phyloP scores from a whole-genome alignment of 2,888 invertebrate species.

The Orthosia gracilis region DNA sequence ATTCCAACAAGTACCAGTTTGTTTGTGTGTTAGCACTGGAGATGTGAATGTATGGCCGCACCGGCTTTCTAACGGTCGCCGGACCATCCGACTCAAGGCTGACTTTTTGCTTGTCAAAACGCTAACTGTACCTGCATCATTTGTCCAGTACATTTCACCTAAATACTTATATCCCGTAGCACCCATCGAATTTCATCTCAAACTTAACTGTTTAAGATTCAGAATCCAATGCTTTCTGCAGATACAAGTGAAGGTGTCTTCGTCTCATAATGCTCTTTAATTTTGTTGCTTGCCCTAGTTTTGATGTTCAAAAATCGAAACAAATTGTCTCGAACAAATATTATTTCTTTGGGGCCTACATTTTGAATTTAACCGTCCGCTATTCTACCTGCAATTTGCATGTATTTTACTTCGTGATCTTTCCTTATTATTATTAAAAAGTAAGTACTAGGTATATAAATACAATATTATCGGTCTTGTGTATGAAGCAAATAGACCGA shows the following conservation, averaged over 20 bases:
- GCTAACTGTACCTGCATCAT: conserved; percentile 84
- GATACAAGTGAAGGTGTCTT: conserved; percentile 41
- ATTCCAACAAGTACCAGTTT: conserved; percentile 60
- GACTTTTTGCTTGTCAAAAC: conserved; percentile 87
- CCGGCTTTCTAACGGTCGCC: conserved; percentile 83
- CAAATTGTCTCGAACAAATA: conserved; percentile 31
- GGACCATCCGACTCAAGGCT: conserved; percentile 73
- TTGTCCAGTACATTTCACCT: conserved; percentile 74
- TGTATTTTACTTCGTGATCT: conserved; percentile 1
- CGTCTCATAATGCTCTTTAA: conserved; percentile 48
- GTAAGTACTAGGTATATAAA: conserved; percentile 12
- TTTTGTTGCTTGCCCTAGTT: conserved; percentile 52
- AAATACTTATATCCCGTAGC: conserved; percentile 64
- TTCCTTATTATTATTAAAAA: conserved; percentile 36
- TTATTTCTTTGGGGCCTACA: conserved; percentile 7
- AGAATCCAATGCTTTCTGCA: conserved; percentile 26
- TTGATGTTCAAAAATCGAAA: conserved; percentile 28
- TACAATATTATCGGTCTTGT: conserved; percentile 35
- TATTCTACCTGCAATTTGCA: background rate
- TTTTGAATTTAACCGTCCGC: background rate
- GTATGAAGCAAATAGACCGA: conserved; percentile 27
- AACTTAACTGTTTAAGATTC: conserved; percentile 56
- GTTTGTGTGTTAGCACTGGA: conserved; percentile 54
- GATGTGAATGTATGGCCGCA: conserved; percentile 69
- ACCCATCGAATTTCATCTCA: conserved; percentile 70